Evolutionary conservation across 2,113 vertebrate genomes (phyloP), one percentile per base, ranked within the genome.

Genomic region (Amblyornis subalaris): DNA sequence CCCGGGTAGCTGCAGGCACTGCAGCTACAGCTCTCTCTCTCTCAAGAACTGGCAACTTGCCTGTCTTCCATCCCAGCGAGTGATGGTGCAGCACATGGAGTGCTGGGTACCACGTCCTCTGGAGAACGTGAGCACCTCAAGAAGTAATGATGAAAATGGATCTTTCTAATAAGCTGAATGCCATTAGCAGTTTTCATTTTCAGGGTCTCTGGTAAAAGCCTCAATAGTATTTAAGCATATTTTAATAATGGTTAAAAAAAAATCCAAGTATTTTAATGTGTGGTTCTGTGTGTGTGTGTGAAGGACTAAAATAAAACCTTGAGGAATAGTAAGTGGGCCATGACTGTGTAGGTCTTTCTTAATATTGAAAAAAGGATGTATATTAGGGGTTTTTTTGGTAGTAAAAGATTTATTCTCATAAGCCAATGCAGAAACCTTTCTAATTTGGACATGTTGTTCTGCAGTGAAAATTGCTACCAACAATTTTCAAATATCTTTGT

Each of bases 91-190:
- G 50, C 57, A 13, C 2, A 1, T 6, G 0, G 15, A 38, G 44
- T 3, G 33, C 62, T 35, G 47, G 14, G 16, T 44, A n/a, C 54
- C 42, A 1, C 0, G 0, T 57, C 67, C 62, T 62, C 82, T 42
- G 11, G 78, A 71, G 88, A 80, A 36, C 2, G 65, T 12, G 6
- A 71, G 55, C 88, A 67, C 67, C 64, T 83, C 75, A 11, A 38
- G 42, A 62, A 74, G 33, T 31, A 61, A 36, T 83, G 61, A 47
- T 47, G 75, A 33, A 85, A 95, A 80, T 13, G 8, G 60, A 48
- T 70, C 40, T 95, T 77, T 71, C 85, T 94, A 90, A 88, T 91
- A 90, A 80, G n/a, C 64, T 93, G 55, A 36, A 47, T 95, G 76
- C 69, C n/a, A 53, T 71, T 81, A 86, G 38, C 90, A 54, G 29